Evolutionary conservation across 1,140 invertebrate species (phyloP), one percentile per base, ranked within the genome.

Genomic region (Lethocerus indicus): DNA sequence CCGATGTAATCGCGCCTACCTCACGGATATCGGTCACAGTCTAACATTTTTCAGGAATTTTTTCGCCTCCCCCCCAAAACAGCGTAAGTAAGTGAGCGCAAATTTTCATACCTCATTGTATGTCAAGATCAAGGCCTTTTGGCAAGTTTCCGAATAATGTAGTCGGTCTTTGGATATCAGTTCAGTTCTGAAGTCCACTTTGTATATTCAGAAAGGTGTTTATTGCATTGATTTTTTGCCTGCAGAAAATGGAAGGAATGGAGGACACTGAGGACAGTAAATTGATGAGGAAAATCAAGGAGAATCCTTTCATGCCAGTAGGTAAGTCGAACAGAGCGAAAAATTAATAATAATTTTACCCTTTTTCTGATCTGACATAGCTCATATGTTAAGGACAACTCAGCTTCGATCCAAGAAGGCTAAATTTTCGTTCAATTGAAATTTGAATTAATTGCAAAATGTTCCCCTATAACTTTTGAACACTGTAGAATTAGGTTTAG

Each of bases 291-390:
- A 46, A 46, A 46, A 46, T 46, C 24, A 26, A 24, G 1, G 44
- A 46, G 13, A 46, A 29, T 21, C 44, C 44, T 24, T 29, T 46
- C n/a, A 32, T 46, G 26, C 44, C 44, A 21, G 13, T 32, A 18
- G 44, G 44, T 46, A 20, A 46, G 24, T 46, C 4, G 21, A 29
- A 12, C 6, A 14, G 13, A 40, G 24, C n/a, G n/a, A n/a, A n/a
- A n/a, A n/a, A n/a, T n/a, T n/a, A n/a, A n/a, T n/a, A n/a, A n/a
- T n/a, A n/a, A n/a, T n/a, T n/a, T n/a, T n/a, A n/a, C n/a, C n/a
- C n/a, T n/a, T n/a, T n/a, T n/a, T n/a, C n/a, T n/a, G n/a, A n/a
- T n/a, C n/a, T n/a, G n/a, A n/a, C n/a, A n/a, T n/a, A n/a, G n/a
- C n/a, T n/a, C n/a, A n/a, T n/a, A n/a, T n/a, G n/a, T n/a, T n/a